A percentile compares a stretch with the other conserved stretches of the same genome.
Conservation (phyloP, 2,113 vertebrate genomes). For the Synchiropus splendidus region DNA sequence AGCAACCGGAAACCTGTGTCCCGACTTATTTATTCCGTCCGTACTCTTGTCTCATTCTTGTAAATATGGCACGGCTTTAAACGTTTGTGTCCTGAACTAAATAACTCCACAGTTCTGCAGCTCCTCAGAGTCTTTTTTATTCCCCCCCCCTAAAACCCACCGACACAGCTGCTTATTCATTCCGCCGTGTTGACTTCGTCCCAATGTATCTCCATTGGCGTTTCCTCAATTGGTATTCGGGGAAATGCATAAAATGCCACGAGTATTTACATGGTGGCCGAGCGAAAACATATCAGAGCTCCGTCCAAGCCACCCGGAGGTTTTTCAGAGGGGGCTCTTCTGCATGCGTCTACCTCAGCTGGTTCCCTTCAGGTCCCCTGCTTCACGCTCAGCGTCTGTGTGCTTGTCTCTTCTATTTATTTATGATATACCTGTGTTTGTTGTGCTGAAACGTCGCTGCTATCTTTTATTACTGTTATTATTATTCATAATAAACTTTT, state of each 20-base stretch:
- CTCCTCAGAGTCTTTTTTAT: slow-evolving; percentile 30
- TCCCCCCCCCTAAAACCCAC: slow-evolving; percentile 42
- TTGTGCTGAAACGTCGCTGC: too few species aligned
- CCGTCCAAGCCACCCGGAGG: slow-evolving; percentile 41
- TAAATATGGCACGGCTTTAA: slow-evolving; percentile 59
- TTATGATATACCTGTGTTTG: too few species aligned
- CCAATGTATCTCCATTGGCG: slow-evolving; percentile 57
- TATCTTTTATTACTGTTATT: too few species aligned
- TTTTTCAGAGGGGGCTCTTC: slow-evolving; percentile 21
- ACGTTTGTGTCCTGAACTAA: slow-evolving; percentile 58
- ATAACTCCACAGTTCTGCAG: slow-evolving; percentile 56
- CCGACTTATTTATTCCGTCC: slow-evolving; percentile 47
- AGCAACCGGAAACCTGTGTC: too few species aligned
- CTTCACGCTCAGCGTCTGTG: too few species aligned
- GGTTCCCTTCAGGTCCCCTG: slow-evolving; percentile 28
- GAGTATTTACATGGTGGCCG: slow-evolving; percentile 45
- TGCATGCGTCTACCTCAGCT: slow-evolving; percentile 62
- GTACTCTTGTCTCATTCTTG: slow-evolving; percentile 51
- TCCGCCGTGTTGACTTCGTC: slow-evolving; percentile 59
- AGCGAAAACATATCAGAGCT: slow-evolving; percentile 56
- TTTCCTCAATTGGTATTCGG: slow-evolving; percentile 60
- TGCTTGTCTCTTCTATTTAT: too few species aligned
- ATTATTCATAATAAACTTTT: too few species aligned
- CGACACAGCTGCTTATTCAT: slow-evolving; percentile 56
- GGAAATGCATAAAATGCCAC: slow-evolving; percentile 55